Base-by-base conservation (phyloP, 2,113 vertebrate species). In the Callipepla squamata region DNA sequence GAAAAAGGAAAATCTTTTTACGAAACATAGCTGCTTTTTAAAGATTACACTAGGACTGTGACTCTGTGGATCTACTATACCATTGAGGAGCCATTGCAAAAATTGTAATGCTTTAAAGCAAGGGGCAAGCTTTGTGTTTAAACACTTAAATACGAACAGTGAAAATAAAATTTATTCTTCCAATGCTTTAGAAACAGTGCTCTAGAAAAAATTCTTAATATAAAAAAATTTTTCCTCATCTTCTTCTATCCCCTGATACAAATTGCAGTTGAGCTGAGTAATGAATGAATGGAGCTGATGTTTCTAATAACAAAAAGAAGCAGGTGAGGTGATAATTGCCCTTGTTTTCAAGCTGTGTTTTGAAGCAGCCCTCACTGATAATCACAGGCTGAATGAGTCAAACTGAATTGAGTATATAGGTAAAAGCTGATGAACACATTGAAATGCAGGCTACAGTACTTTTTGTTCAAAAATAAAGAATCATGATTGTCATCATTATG, bases 151-250 rank as follows among this genome's bases (percentile, higher is more conserved):
- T 93, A 93, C 51, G 86, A 96, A 85, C 6, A 2, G 8, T 69
- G 68, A 94, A 95, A 96, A 94, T 62, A 83, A 74, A 92, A 79
- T 85, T 93, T 5, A 3, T 86, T 95, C 55, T 66, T 92, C 73
- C 70, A 76, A 4, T 70, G 51, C 28, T 80, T 95, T 96, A 79
- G 79, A 93, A 90, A 74, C 3, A 48, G n/a, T 72, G 45, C 21
- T 93, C 72, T 94, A 86, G 96, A 96, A 93, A 53, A 85, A 59
- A 67, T 93, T 96, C 68, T 44, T 95, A 91, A 90, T 75, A 95
- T 62, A 86, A 96, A 96, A 3, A 67, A 80, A 73, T 19, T 36
- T 16, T 87, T 82, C 12, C 34, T 73, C 87, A 50, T 61, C 20
- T 92, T 26, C 7, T 9, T 62, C 79, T 89, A 85, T 40, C 21